Conservation (phyloP, 2,113 vertebrate genomes). For the Agelaius phoeniceus region DNA sequence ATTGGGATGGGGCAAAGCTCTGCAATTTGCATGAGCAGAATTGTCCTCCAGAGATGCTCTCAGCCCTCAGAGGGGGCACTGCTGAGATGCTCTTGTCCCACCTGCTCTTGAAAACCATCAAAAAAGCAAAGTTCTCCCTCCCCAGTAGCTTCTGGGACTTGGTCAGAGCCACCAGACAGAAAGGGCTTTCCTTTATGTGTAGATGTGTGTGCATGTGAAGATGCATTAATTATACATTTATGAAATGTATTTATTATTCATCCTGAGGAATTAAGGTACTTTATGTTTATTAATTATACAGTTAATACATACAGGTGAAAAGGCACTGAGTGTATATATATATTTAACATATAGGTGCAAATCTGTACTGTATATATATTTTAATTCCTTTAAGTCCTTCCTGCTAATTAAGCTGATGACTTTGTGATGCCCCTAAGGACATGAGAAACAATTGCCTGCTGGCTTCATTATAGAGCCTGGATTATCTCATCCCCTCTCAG, state of each 20-base stretch:
- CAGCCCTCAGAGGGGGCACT: not conserved
- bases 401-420: conserved; percentile 20
- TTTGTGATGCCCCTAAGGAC: not conserved
- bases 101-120: not conserved
- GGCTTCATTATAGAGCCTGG: not conserved
- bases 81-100: not conserved
- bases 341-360: not conserved
- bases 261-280: not conserved
- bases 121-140: not conserved
- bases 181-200: not conserved
- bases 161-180: not conserved
- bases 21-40: not conserved
- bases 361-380: not conserved
- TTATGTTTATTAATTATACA: conserved; percentile 31
- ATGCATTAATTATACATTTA: conserved; percentile 36
- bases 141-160: not conserved
- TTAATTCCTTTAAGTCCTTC: conserved; percentile 11
- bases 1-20: not conserved
- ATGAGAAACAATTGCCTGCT: not conserved
- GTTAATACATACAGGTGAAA: not conserved
- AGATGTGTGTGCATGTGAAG: not conserved
- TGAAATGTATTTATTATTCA: conserved; percentile 29
- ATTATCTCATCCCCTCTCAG: not conserved
- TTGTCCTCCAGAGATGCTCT: not conserved
- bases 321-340: not conserved